phyloP scores from a whole-genome alignment of 1,140 invertebrate genomes.

The Drosophila mauritiana region DNA sequence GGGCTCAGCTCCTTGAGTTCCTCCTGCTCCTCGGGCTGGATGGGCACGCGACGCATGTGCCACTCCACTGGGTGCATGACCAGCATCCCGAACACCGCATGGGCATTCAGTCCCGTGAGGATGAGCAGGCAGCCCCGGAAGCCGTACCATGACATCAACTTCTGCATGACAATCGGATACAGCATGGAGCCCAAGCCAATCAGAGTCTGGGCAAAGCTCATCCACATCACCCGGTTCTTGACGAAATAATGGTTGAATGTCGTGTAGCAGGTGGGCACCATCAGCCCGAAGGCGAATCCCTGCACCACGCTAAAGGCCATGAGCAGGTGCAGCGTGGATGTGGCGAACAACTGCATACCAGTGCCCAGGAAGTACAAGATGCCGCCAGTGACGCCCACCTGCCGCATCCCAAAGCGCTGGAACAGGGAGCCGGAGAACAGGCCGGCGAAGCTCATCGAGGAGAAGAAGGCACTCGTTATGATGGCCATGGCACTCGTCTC shows the following conservation, averaged over 20 bases:
- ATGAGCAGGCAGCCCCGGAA: slow-evolving; percentile 88
- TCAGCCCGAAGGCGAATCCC: slow-evolving; percentile 87
- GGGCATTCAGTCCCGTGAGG: slow-evolving; percentile 86
- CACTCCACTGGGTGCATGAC: slow-evolving; percentile 89
- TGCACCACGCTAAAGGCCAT: slow-evolving; percentile 87
- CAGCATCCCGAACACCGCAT: slow-evolving; percentile 87
- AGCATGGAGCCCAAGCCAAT: slow-evolving; percentile 86
- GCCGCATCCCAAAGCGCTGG: slow-evolving; percentile 85
- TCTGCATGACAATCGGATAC: slow-evolving; percentile 86
- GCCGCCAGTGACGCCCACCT: slow-evolving; percentile 86
- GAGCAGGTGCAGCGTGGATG: slow-evolving; percentile 85
- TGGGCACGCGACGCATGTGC: slow-evolving; percentile 86
- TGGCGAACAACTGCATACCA: slow-evolving; percentile 86
- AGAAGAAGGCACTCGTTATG: slow-evolving; percentile 87
- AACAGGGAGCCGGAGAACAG: slow-evolving; percentile 86
- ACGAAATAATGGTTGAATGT: slow-evolving; percentile 87
- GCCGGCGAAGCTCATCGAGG: slow-evolving; percentile 87
- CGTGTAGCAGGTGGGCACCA: slow-evolving; percentile 86
- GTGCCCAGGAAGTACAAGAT: slow-evolving; percentile 86
- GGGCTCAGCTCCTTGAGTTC: slow-evolving; percentile 12
- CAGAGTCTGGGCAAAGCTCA: slow-evolving; percentile 87
- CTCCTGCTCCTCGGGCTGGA: slow-evolving; percentile 48
- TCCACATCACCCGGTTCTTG: slow-evolving; percentile 86
- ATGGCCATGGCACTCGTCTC: slow-evolving; percentile 87
- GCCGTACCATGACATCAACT: slow-evolving; percentile 86